Evolutionary conservation across 2,888 invertebrate genomes (phyloP).

Genomic region (Nemapogon koenigi): DNA sequence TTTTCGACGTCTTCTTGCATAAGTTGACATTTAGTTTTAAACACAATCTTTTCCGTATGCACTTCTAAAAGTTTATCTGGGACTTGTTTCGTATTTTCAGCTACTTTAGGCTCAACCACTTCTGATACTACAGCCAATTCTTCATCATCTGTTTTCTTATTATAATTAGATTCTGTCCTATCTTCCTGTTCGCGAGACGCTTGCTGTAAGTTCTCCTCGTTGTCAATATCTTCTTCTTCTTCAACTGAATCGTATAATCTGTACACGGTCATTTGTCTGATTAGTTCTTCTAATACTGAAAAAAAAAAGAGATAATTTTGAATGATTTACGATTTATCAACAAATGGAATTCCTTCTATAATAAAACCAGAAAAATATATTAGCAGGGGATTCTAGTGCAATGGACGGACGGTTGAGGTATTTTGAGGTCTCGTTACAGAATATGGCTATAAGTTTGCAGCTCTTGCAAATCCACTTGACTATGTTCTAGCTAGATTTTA

Average conservation of each 20-base stretch:
- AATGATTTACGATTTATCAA: too few relatives aligned
- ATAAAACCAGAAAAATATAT: too few relatives aligned
- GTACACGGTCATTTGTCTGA: slow-evolving; percentile 69
- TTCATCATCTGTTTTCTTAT: neutral
- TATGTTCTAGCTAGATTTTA: too few relatives aligned
- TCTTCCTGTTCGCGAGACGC: slow-evolving; percentile 16
- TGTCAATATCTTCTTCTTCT: slow-evolving; percentile 50
- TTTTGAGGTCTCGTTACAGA: too few relatives aligned
- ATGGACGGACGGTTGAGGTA: too few relatives aligned
- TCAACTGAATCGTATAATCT: slow-evolving; percentile 55
- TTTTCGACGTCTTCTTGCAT: slow-evolving; percentile 52
- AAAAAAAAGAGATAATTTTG: slow-evolving; percentile 12
- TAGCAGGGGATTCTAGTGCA: too few relatives aligned
- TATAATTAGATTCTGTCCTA: slow-evolving; percentile 18
- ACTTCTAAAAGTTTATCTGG: slow-evolving; percentile 31
- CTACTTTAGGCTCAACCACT: slow-evolving; percentile 37
- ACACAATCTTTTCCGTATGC: slow-evolving; percentile 24
- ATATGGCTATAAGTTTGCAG: too few relatives aligned
- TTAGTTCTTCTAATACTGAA: slow-evolving; percentile 72
- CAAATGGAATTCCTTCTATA: too few relatives aligned
- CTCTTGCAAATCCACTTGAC: too few relatives aligned
- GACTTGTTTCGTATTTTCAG: slow-evolving; percentile 31
- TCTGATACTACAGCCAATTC: slow-evolving; percentile 30
- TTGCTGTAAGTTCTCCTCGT: slow-evolving; percentile 11
- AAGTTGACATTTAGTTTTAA: slow-evolving; percentile 63